Base-by-base conservation (phyloP, 2,888 invertebrate species). In the Cheilosia scutellata region DNA sequence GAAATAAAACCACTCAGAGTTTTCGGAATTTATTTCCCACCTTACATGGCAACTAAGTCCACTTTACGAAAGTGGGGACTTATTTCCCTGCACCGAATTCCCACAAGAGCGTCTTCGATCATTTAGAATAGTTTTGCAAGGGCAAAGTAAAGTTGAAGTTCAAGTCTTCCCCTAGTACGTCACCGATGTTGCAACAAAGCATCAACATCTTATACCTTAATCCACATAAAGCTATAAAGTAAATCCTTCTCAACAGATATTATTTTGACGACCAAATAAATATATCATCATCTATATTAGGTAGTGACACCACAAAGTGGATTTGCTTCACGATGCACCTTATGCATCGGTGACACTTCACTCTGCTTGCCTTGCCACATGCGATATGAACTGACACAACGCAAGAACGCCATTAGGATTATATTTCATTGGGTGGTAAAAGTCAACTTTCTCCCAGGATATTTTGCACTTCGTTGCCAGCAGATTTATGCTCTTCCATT, bases 341-440 rank as follows among this genome's bases (percentile, higher is more conserved):
- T 55, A 40, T 71, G 82, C 72, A 66, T 55, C 47, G n/a, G 5
- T 27, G 63, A 33, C 55, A 57, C 40, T 29, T 20, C 33, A n/a
- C 31, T 9, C 63, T 9, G 9, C 37, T 5, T 31, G 25, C 37
- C 42, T 20, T 20, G 20, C 31, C 31, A 20, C 7, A 0, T 11
- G 33, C 31, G 47, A 55, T 49, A 49, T 33, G 51, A 33, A 29
- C 37, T 55, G 72, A 74, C 47, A 42, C 44, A 84, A 80, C 80
- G 49, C 63, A 31, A 72, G 68, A 82, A 82, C 72, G 71, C 86
- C 86, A 86, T 86, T 82, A 82, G 86, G 80, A 72, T 86, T 86
- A 68, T 82, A 77, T 82, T 82, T 86, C 86, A 86, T 82, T 77
- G 77, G 86, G 72, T 82, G 82, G 86, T 77, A 82, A 80, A 84